These are phyloP conservation scores for Hapalemur alaotrensis DNA, from an alignment of 2,797 vertebrate genomes.

Conservation along the genomic window DNA sequence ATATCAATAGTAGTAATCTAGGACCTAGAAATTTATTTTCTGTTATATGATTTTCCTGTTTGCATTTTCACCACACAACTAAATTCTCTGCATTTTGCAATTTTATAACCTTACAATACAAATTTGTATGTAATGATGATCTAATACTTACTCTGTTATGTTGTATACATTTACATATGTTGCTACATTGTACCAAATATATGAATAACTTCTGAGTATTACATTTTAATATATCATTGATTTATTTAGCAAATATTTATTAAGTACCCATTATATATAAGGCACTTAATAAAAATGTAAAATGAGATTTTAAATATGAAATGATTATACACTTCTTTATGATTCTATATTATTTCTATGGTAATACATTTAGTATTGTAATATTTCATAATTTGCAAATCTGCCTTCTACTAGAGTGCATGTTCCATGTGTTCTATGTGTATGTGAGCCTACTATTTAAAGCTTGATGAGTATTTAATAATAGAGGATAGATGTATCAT, in stretches of 20 bases:
- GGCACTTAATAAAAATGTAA: not conserved
- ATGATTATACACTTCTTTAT: not conserved
- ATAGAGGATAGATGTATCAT: not conserved
- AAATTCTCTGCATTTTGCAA: not conserved
- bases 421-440: not conserved
- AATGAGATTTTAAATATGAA: not conserved
- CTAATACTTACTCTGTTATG: not conserved
- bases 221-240: not conserved
- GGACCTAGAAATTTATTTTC: not conserved
- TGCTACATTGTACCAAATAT: not conserved
- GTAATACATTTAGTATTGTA: not conserved
- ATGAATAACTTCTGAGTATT: not conserved
- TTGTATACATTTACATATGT: not conserved
- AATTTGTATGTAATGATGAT: not conserved
- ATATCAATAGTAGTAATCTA: not conserved
- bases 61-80: not conserved
- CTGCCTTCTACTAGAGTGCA: not conserved
- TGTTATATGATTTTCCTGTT: not conserved
- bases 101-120: not conserved
- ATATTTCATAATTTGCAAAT: not conserved
- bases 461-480: not conserved
- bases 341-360: not conserved
- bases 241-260: not conserved
- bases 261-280: not conserved
- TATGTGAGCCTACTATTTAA: not conserved